These are phyloP conservation scores for Trachops cirrhosus DNA, from an alignment of 2,797 vertebrate species.

Conservation along the genomic window DNA sequence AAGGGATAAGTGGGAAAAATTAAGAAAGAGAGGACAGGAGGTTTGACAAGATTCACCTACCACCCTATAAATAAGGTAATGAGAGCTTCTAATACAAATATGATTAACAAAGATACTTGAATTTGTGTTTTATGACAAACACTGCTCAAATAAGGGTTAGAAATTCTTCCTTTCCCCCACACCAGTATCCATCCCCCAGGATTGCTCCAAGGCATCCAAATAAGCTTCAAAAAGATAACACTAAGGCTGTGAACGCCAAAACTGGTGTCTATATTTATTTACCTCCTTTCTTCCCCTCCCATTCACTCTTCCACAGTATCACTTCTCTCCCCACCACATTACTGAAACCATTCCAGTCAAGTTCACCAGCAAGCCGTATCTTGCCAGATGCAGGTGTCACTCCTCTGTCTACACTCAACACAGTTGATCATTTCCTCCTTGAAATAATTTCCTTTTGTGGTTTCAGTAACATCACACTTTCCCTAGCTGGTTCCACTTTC, in stretches of 20 bases:
- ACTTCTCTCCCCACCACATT: not conserved
- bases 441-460: conserved; percentile 1
- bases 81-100: conserved; percentile 4
- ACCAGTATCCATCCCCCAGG: not conserved
- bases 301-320: conserved; percentile 1
- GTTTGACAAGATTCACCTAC: not conserved
- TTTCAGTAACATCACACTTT: not conserved
- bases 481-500: not conserved
- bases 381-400: not conserved
- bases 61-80: not conserved
- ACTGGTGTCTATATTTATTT: not conserved
- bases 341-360: not conserved
- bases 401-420: not conserved
- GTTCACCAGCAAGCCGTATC: not conserved
- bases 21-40: not conserved
- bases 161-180: not conserved
- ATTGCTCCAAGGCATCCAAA: not conserved
- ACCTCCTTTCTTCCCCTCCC: not conserved
- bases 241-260: not conserved
- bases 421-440: not conserved
- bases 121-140: not conserved
- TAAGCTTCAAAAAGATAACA: conserved; percentile 14
- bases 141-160: not conserved
- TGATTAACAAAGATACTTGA: not conserved
- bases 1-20: not conserved